phyloP scores from a whole-genome alignment of 1,140 invertebrate genomes.

The Drosophila pruinosa region DNA sequence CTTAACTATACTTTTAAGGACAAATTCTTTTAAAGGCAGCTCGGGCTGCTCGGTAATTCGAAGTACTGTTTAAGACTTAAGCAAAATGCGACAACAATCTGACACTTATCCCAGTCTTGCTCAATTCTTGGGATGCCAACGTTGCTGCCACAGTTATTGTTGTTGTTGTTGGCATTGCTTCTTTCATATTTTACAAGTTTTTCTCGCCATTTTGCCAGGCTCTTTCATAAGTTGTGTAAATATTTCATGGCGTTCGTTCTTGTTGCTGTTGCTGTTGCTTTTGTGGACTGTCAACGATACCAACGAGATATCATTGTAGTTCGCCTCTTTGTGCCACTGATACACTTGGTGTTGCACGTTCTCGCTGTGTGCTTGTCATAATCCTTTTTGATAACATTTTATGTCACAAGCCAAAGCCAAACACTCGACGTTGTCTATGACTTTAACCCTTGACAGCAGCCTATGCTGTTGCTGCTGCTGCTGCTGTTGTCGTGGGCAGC shows the following conservation, averaged over 20 bases:
- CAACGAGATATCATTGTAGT: slow-evolving; percentile 27
- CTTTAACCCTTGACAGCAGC: slow-evolving; percentile 68
- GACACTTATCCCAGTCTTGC: slow-evolving; percentile 37
- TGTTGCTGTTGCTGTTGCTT: slow-evolving; percentile 12
- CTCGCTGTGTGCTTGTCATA: slow-evolving; percentile 66
- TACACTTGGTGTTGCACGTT: slow-evolving; percentile 58
- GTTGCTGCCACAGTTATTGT: slow-evolving; percentile 1
- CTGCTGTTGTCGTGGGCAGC: slow-evolving; percentile 47
- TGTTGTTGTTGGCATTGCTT: not conserved
- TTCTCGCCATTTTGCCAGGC: slow-evolving; percentile 9
- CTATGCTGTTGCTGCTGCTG: slow-evolving; percentile 18
- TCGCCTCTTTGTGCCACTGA: slow-evolving; percentile 60
- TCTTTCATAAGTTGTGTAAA: slow-evolving; percentile 46
- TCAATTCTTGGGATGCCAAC: slow-evolving; percentile 13
- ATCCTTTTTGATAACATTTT: slow-evolving; percentile 80
- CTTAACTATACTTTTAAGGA: not conserved
- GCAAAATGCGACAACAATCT: slow-evolving; percentile 22
- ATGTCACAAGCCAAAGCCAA: slow-evolving; percentile 74
- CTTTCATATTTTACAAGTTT: slow-evolving; percentile 10
- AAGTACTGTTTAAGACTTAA: slow-evolving; percentile 4
- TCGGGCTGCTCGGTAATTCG: not conserved
- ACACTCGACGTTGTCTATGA: slow-evolving; percentile 72
- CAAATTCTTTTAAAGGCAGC: not conserved
- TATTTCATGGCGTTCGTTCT: slow-evolving; percentile 42
- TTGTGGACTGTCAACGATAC: slow-evolving; percentile 39